Conservation (phyloP, 2,797 vertebrate genomes). For the Chiloscyllium punctatum region DNA sequence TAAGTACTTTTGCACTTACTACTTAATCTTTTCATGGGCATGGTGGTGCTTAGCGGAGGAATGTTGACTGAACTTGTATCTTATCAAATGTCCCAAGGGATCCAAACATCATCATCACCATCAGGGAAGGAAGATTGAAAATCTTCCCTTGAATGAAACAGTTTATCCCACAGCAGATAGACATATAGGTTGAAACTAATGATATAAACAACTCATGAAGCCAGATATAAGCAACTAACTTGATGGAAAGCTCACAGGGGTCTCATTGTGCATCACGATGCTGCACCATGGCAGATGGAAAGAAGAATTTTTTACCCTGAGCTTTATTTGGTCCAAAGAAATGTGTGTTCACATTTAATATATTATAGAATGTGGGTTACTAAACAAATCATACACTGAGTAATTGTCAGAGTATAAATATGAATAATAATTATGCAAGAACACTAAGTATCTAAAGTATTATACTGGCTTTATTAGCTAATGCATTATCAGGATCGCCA, state of each 20-base stretch:
- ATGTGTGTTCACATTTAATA: neutral
- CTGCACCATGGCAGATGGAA: neutral
- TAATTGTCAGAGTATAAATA: too few relatives aligned
- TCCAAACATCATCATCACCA: neutral
- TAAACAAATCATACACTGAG: too few relatives aligned
- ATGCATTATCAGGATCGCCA: too few relatives aligned
- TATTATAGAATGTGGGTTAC: neutral
- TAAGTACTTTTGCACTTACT: neutral
- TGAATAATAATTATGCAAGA: too few relatives aligned
- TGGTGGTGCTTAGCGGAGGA: neutral
- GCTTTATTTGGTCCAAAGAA: neutral
- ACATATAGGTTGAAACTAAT: neutral
- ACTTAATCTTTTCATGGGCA: neutral
- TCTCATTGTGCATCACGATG: neutral
- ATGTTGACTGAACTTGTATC: neutral
- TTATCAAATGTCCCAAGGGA: neutral
- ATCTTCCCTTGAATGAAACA: neutral
- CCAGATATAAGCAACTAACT: constrained; percentile 2
- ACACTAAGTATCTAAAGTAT: too few relatives aligned
- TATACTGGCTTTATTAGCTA: too few relatives aligned
- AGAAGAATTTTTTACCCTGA: neutral
- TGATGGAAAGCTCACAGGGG: neutral
- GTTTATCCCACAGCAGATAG: neutral
- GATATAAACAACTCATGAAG: neutral
- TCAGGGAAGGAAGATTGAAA: neutral